Evolutionary conservation across 2,888 invertebrate species (phyloP), one percentile per base, ranked within the genome.

Genomic region (Lingula anatina): DNA sequence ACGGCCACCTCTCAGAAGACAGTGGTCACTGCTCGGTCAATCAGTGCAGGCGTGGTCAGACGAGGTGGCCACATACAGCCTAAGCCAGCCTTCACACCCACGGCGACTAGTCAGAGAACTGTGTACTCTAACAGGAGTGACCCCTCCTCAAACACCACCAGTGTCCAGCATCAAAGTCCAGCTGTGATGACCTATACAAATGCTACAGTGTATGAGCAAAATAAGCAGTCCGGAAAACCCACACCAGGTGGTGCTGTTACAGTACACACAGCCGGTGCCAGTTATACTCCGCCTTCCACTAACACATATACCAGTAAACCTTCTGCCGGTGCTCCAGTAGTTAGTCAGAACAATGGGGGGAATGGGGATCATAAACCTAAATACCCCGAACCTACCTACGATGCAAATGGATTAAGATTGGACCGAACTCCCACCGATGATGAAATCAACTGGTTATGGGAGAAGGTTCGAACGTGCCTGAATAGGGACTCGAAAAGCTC

Each of bases 341-440:
- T n/a, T n/a, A n/a, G n/a, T n/a, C n/a, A n/a, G n/a, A n/a, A n/a
- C n/a, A n/a, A n/a, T n/a, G n/a, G n/a, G n/a, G n/a, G n/a, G n/a
- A n/a, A n/a, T n/a, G n/a, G n/a, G n/a, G n/a, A n/a, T n/a, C n/a
- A n/a, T n/a, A n/a, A n/a, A n/a, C 31, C 9, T 12, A 31, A 31
- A 12, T 9, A 15, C 31, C 9, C 9, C 15, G 20, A 40, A 9
- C 4, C 21, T n/a, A 5, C 23, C 4, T 21, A 27, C 54, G 58
- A 61, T 57, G 66, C 67, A 20, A 65, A 61, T 51, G 69, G 67
- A 36, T 37, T 70, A 47, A 51, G 67, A 41, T 61, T 74, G 28
- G 73, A 73, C 47, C 53, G 70, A 27, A 75, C 75, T 2, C 75
- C 75, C 2, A 75, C 75, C n/a, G 75, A 75, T 49, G 73, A 72